Percentiles rank a stretch among this genome's conserved stretches.
Conservation (phyloP, 2,888 invertebrate species). For the Perithous albicinctus region DNA sequence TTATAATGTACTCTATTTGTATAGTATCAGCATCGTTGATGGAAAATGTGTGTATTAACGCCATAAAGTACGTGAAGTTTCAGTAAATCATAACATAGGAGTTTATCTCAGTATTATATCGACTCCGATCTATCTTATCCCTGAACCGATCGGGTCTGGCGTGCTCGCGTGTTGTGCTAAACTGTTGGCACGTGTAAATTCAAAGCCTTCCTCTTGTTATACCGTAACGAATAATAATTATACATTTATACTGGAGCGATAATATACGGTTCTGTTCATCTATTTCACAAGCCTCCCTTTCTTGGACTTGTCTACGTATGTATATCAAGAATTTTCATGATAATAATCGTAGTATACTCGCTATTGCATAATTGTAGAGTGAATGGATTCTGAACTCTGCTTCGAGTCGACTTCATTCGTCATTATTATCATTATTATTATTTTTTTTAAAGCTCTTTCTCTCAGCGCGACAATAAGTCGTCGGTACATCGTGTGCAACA, state of each 20-base stretch:
- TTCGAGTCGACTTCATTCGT: constrained; percentile 13
- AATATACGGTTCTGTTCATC: constrained; percentile 13
- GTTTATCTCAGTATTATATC: constrained; percentile 54
- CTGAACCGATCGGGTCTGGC: constrained; percentile 21
- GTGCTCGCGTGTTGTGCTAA: constrained; percentile 38
- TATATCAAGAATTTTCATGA: constrained; percentile 31
- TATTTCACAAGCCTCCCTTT: constrained; percentile 1
- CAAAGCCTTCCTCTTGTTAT: constrained; percentile 13
- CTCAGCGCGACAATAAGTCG: constrained; percentile 50
- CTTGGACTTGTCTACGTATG: not conserved
- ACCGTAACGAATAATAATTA: constrained; percentile 37
- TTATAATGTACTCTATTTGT: constrained; percentile 28
- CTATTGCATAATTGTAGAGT: constrained; percentile 45
- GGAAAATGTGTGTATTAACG: constrained; percentile 32
- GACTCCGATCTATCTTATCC: constrained; percentile 46
- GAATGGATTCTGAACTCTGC: constrained; percentile 49
- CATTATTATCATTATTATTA: not conserved
- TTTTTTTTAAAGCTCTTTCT: constrained; percentile 26
- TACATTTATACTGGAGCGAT: constrained; percentile 4
- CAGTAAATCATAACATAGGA: constrained; percentile 52
- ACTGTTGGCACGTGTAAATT: constrained; percentile 52
- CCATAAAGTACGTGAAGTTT: constrained; percentile 40
- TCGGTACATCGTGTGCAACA: constrained; percentile 19
- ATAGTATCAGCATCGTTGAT: not conserved
- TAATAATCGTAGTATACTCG: constrained; percentile 47